Evolutionary conservation across 1,140 invertebrate species (phyloP).

Genomic region (Platorchestia sp.): DNA sequence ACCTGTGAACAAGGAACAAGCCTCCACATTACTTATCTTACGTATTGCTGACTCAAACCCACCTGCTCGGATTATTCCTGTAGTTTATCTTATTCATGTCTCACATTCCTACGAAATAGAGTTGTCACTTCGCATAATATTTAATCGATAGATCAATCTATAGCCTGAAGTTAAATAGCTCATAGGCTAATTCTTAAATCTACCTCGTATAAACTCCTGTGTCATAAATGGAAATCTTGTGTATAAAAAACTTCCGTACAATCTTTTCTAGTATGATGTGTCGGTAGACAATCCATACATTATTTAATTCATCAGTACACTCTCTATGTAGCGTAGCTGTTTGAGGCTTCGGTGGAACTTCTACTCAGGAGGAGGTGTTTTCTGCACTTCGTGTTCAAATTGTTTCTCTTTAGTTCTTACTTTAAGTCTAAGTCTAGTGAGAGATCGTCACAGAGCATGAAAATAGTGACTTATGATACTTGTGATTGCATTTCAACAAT

Average conservation of each 20-base stretch:
- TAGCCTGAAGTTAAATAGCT: neutral
- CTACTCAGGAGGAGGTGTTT: neutral
- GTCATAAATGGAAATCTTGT: slow-evolving; percentile 9
- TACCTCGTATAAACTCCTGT: slow-evolving; percentile 7
- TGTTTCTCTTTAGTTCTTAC: neutral
- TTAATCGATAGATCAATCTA: neutral
- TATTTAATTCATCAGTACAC: neutral
- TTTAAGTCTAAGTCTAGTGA: no score
- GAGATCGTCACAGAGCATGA: no score
- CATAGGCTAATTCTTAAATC: neutral
- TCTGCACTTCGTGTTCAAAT: neutral
- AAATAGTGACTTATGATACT: no score
- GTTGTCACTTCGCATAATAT: neutral
- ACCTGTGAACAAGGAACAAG: no score
- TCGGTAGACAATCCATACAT: neutral
- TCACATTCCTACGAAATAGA: neutral
- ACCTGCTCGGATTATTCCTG: neutral
- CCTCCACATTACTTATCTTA: no score
- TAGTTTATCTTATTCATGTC: neutral
- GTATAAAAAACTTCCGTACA: slow-evolving; percentile 8
- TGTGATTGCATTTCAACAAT: no score
- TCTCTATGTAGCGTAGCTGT: neutral
- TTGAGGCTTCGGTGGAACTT: neutral
- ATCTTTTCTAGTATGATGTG: neutral
- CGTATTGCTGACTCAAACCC: no score